Evolutionary conservation across 1,140 invertebrate genomes (phyloP), one percentile per base, ranked within the genome.

Genomic region (Ylistrum balloti): DNA sequence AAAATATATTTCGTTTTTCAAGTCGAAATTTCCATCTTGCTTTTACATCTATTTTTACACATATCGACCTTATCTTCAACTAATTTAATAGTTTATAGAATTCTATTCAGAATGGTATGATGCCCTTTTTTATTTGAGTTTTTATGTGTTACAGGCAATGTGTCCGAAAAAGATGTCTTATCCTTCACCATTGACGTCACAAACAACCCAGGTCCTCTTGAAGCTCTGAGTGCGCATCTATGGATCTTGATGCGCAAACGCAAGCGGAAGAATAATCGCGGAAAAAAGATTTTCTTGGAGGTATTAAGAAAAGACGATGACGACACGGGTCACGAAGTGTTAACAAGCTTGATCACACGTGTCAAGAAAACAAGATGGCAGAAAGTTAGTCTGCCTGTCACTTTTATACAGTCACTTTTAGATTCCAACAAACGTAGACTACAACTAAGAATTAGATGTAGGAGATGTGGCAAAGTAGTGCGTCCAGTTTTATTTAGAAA

Each of bases 291-390:
- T 33, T 89, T 88, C 45, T 38, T 92, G 45, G 41, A 48, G 9
- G 89, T 92, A 11, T 86, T 88, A 32, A 45, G 89, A 28, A 41
- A 90, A 35, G 34, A 89, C 32, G 86, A 90, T 34, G 86, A 87
- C 17, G 85, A 89, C n/a, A 88, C 56, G 32, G 87, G 41, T 32
- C 35, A 87, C 56, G 86, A 92, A n/a, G 90, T 87, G 45, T 88
- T 92, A 15, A 92, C 91, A 15, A 89, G 87, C n/a, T 74, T 92
- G 85, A 33, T 89, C 33, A 92, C 91, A 7, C 87, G 91, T 20
- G 89, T 92, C 17, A 92, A 92, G 87, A 92, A 92, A 28, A 90
- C 91, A 85, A 87, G 89, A 41, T 92, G 91, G 91, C 91, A 92
- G 38, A 92, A 92, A 89, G 90, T 92, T 1, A 88, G 88, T 35